Percentiles rank a stretch among this genome's conserved stretches.
These are phyloP conservation scores for Lepidonotus clava DNA, from an alignment of 2,888 invertebrate species.

Conservation along the genomic window DNA sequence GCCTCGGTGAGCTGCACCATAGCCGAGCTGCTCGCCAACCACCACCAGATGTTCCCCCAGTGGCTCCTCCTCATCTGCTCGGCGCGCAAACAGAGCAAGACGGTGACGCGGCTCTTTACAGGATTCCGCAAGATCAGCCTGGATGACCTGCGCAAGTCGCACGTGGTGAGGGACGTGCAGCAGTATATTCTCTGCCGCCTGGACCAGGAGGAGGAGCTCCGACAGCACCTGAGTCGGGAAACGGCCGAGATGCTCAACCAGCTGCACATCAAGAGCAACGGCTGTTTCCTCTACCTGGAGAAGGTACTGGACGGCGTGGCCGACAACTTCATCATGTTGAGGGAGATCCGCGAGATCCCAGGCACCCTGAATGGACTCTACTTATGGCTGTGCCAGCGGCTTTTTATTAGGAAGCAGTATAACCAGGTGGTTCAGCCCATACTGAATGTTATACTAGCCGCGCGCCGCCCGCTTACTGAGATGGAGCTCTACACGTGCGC, in stretches of 20 bases:
- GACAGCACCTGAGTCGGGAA: slow-evolving; percentile 93
- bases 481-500: slow-evolving; percentile 90
- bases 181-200: slow-evolving; percentile 92
- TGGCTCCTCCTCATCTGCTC: slow-evolving; percentile 96
- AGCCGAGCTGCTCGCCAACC: slow-evolving; percentile 89
- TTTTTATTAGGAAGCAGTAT: slow-evolving; percentile 92
- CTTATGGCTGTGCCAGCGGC: slow-evolving; percentile 94
- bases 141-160: slow-evolving; percentile 91
- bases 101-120: slow-evolving; percentile 86
- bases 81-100: slow-evolving; percentile 88
- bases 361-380: slow-evolving; percentile 97
- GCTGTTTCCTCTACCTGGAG: slow-evolving; percentile 82
- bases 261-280: slow-evolving; percentile 96
- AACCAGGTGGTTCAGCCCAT: slow-evolving; percentile 87
- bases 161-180: slow-evolving; percentile 95
- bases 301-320: slow-evolving; percentile 90
- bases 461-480: slow-evolving; percentile 89
- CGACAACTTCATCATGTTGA: slow-evolving; percentile 93
- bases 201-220: slow-evolving; percentile 92
- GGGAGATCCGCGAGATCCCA: slow-evolving; percentile 94
- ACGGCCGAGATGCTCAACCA: slow-evolving; percentile 97
- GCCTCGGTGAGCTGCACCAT: slow-evolving; percentile 75
- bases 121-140: slow-evolving; percentile 93
- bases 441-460: slow-evolving; percentile 92
- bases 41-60: slow-evolving; percentile 94